phyloP scores from a whole-genome alignment of 92 coral and sea anemone genomes.

The Plumapathes pennacea region DNA sequence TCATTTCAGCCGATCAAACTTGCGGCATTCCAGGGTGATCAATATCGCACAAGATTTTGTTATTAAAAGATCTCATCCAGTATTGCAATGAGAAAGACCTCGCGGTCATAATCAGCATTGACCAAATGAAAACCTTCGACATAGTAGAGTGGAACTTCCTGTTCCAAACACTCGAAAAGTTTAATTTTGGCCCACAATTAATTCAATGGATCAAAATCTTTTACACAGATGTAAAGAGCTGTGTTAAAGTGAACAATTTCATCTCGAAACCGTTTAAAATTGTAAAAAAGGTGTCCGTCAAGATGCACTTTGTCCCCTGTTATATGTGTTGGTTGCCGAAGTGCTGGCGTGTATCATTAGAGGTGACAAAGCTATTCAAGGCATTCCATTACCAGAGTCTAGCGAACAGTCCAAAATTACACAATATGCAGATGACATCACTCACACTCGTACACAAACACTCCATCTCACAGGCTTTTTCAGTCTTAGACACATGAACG shows the following conservation, averaged over 20 bases:
- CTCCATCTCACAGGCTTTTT: neutral
- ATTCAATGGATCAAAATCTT: constrained; percentile 6
- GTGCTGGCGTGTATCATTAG: constrained; percentile 2
- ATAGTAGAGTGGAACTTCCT: constrained; percentile 1
- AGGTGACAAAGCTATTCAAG: neutral
- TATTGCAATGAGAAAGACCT: constrained; percentile 2
- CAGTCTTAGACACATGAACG: neutral
- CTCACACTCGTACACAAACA: neutral
- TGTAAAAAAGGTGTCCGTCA: constrained; percentile 23
- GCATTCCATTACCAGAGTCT: neutral
- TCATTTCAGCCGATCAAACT: constrained; percentile 2
- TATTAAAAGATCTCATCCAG: neutral
- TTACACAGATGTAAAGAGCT: constrained; percentile 10
- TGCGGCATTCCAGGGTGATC: constrained; percentile 11
- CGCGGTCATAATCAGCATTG: constrained; percentile 2
- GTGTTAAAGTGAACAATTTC: constrained; percentile 9
- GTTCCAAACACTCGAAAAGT: neutral
- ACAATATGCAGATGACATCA: constrained; percentile 15
- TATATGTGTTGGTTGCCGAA: constrained; percentile 21
- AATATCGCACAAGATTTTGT: constrained; percentile 1
- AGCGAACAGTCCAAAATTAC: neutral
- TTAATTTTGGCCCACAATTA: constrained; percentile 11
- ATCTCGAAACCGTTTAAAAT: constrained; percentile 1
- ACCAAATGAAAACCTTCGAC: constrained; percentile 11
- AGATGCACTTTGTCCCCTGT: constrained; percentile 6